phyloP scores from a whole-genome alignment of 1,140 invertebrate species.

The Brachystomella parvula region DNA sequence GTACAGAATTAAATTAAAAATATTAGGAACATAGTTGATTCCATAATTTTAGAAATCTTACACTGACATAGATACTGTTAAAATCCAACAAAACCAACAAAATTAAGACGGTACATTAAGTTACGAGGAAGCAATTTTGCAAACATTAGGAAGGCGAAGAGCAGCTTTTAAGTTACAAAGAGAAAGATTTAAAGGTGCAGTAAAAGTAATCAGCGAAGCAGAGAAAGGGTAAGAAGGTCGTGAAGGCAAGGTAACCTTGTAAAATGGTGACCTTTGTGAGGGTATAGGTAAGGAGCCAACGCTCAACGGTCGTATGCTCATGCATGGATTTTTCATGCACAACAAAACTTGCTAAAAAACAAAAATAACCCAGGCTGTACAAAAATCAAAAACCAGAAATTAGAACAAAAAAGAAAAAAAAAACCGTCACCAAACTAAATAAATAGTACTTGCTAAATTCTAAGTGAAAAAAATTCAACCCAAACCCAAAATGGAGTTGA shows the following conservation, averaged over 20 bases:
- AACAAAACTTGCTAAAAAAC: constrained; percentile 14
- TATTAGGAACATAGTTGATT: neutral
- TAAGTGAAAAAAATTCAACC: neutral
- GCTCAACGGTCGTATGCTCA: constrained; percentile 8
- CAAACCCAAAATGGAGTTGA: too few relatives aligned
- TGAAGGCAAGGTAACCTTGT: constrained; percentile 21
- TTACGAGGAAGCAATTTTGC: neutral
- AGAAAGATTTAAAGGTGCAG: neutral
- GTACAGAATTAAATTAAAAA: neutral
- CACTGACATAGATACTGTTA: neutral
- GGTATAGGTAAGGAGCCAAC: constrained; percentile 18
- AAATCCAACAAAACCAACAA: constrained; percentile 8
- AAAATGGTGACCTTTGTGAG: constrained; percentile 25
- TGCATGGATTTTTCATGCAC: constrained; percentile 11
- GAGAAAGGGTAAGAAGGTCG: neutral
- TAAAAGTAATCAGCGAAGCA: neutral
- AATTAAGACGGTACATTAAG: neutral
- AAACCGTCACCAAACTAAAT: constrained; percentile 9
- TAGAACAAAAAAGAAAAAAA: constrained; percentile 8
- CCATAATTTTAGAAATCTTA: neutral
- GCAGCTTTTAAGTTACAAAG: neutral
- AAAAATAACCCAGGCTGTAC: too few relatives aligned
- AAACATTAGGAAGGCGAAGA: constrained; percentile 11
- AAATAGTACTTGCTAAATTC: neutral
- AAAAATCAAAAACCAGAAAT: constrained; percentile 7